A percentile compares a stretch with the other conserved stretches of the same genome.
phyloP scores from a whole-genome alignment of 1,140 invertebrate genomes.

The Whitmania pigra region DNA sequence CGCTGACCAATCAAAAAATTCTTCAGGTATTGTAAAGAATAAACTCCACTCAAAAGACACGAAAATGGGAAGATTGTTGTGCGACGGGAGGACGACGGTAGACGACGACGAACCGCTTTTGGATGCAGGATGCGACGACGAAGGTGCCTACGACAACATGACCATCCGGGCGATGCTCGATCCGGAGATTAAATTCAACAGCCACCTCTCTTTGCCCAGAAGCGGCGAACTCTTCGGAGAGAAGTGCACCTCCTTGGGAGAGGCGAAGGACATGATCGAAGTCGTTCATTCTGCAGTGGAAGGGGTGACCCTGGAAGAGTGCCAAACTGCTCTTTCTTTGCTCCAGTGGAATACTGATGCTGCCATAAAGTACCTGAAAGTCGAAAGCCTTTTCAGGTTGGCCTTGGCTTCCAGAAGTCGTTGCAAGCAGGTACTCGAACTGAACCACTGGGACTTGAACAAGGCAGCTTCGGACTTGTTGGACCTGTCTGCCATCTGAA shows the following conservation, averaged over 20 bases:
- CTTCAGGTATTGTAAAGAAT: too few species aligned
- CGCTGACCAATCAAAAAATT: background rate
- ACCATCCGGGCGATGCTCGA: background rate
- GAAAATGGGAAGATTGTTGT: background rate
- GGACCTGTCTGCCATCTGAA: conserved; percentile 40
- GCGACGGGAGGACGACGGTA: background rate
- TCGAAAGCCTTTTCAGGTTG: conserved; percentile 58
- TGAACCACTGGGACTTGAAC: conserved; percentile 66
- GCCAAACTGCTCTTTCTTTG: conserved; percentile 46
- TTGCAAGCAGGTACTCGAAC: conserved; percentile 59
- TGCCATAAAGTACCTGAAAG: conserved; percentile 57
- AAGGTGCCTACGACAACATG: conserved; percentile 1
- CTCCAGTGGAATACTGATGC: conserved; percentile 57
- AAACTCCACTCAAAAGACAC: background rate
- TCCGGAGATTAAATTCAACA: background rate
- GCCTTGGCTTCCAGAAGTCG: conserved; percentile 57
- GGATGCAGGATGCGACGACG: background rate
- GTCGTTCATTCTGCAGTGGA: conserved; percentile 30
- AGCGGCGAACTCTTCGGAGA: too few species aligned
- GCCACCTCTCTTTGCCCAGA: too few species aligned
- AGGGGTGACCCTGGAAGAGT: conserved; percentile 35
- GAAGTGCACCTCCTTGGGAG: conserved; percentile 7
- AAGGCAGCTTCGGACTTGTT: conserved; percentile 62
- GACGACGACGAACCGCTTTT: background rate
- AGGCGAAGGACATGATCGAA: conserved; percentile 21